Evolutionary conservation across 2,888 invertebrate species (phyloP).

Genomic region (Lepidochrysops patricia): DNA sequence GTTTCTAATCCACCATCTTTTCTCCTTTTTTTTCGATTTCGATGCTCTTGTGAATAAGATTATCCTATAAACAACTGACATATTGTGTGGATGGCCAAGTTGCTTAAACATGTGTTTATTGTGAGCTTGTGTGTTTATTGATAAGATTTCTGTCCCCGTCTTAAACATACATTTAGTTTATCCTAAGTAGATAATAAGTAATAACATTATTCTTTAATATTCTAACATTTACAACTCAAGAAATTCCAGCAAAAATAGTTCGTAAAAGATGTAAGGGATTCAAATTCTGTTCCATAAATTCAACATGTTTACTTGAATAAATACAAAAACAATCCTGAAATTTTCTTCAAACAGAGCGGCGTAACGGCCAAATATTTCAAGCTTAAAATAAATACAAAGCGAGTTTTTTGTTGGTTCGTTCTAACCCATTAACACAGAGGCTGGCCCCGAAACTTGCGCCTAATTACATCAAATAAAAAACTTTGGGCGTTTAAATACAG

Average conservation of each 20-base stretch:
- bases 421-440: slow-evolving; percentile 2
- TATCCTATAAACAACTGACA: too few relatives aligned
- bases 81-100: too few relatives aligned
- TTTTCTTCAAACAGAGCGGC: not conserved
- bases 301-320: not conserved
- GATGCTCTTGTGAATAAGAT: too few relatives aligned
- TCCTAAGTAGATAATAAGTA: too few relatives aligned
- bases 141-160: too few relatives aligned
- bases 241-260: not conserved
- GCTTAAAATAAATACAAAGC: slow-evolving; percentile 4
- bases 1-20: too few relatives aligned
- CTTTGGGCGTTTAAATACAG: slow-evolving; percentile 2
- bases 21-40: too few relatives aligned
- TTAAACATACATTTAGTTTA: too few relatives aligned
- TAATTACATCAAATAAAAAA: slow-evolving; percentile 13
- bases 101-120: too few relatives aligned
- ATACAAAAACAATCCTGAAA: not conserved
- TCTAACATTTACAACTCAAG: too few relatives aligned
- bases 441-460: slow-evolving; percentile 5
- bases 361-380: not conserved
- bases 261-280: not conserved
- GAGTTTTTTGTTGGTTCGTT: not conserved
- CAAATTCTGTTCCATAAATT: not conserved
- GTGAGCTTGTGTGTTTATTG: too few relatives aligned
- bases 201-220: too few relatives aligned